Base-by-base conservation (phyloP, 1,140 invertebrate species). In the Drosophila busckii region DNA sequence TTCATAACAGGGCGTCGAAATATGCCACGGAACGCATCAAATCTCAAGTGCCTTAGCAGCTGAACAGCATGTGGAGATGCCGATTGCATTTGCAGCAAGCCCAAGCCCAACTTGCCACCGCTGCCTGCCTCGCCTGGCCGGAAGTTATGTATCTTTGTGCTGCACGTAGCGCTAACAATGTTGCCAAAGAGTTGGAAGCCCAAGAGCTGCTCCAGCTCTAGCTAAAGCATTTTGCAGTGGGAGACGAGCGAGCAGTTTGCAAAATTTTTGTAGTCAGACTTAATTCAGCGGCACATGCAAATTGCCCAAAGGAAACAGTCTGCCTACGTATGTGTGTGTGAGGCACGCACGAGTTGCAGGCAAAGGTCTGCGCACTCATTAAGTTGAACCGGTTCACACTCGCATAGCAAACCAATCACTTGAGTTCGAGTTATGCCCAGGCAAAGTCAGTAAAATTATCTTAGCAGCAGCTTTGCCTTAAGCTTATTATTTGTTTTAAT, bases 1-100 rank as follows among this genome's bases (percentile, higher is more conserved):
- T 42, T 45, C 46, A 31, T 23, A 52, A 32, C 40, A 44, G 64
- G 64, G 65, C 70, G 73, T 64, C 55, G 67, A 70, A 63, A 80
- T 63, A 52, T 64, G 68, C 63, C 50, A 54, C 42, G 35, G 50
- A 19, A 13, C 28, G 20, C 19, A 9, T 12, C 15, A 6, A 4
- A 28, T 44, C 54, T 70, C 54, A 66, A 67, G 71, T 78, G 62
- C 53, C 32, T 37, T 25, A 23, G n/a, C 35, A 22, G 45, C 50
- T 75, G 70, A 58, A 48, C 50, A 59, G 44, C 70, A 76, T 75
- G 28, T 75, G 70, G 35, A 17, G 17, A 25, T 45, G 45, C 17
- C 37, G 38, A 35, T 44, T 66, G 37, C 52, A 54, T 26, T 20
- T 15, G 35, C 53, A 35, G 16, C 10, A 22, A 16, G 19, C 19